A percentile compares a stretch with the other conserved stretches of the same genome.
phyloP scores from a whole-genome alignment of 2,888 invertebrate species.

The Drosophila phalerata region DNA sequence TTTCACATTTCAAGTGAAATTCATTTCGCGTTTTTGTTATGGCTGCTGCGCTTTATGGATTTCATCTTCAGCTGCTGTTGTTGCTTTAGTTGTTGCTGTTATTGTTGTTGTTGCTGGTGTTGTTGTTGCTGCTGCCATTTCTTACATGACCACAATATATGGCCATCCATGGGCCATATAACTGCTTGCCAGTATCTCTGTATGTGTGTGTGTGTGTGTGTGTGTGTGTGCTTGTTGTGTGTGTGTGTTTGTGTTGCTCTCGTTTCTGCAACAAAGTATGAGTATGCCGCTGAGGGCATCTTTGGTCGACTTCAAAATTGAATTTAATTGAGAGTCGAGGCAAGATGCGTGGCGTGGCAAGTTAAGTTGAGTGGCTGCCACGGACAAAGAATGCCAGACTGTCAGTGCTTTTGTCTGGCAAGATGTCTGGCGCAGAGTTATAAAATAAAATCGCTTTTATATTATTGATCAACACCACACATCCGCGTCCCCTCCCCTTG shows the following conservation, averaged over 20 bases:
- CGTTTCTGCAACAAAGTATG: slow-evolving; percentile 49
- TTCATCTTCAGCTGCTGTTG: slow-evolving; percentile 49
- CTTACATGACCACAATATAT: slow-evolving; percentile 66
- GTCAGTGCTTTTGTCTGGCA: slow-evolving; percentile 15
- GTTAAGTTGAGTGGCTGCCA: slow-evolving; percentile 11
- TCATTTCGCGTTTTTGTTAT: slow-evolving; percentile 81
- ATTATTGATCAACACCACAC: slow-evolving; percentile 25
- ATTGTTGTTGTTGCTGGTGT: slow-evolving; percentile 9
- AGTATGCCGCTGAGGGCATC: slow-evolving; percentile 24
- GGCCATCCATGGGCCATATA: slow-evolving; percentile 50
- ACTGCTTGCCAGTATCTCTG: slow-evolving; percentile 27
- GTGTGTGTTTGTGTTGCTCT: slow-evolving; percentile 13
- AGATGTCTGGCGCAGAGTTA: slow-evolving; percentile 18
- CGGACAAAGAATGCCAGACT: slow-evolving; percentile 4
- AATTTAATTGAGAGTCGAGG: slow-evolving; percentile 50
- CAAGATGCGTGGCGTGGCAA: slow-evolving; percentile 1
- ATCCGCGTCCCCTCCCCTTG: not conserved
- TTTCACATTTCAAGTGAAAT: slow-evolving; percentile 81
- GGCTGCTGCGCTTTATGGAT: slow-evolving; percentile 77
- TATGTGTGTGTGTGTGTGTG: slow-evolving; percentile 17
- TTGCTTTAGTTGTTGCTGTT: slow-evolving; percentile 29
- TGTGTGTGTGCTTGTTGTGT: not conserved
- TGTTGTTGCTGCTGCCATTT: slow-evolving; percentile 35
- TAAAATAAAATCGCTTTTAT: slow-evolving; percentile 32
- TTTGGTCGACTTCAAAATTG: slow-evolving; percentile 43